Base-by-base conservation (phyloP, 1,140 invertebrate genomes). In the Bathynomus jamesi region DNA sequence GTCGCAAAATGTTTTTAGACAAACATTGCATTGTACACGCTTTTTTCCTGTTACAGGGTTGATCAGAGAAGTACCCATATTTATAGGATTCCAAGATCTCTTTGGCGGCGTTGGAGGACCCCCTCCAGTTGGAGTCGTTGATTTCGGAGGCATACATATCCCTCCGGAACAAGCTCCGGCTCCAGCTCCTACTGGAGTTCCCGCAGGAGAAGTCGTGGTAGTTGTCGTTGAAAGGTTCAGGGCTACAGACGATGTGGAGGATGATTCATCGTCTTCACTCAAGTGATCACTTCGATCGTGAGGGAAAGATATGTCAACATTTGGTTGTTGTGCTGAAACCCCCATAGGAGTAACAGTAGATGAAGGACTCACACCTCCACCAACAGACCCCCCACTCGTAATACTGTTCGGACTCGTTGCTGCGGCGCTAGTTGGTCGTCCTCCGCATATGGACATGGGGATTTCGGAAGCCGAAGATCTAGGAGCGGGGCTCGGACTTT, bases 1-100 rank as follows among this genome's bases (percentile, higher is more conserved):
- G 85, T 99, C 98, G 86, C 98, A 99, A 84, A 99, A 99, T 29
- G 96, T 99, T 83, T 99, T 99, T 66, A 98, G 85, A 81, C 98
- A 99, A 31, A 96, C 95, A 79, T 96, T 95, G 83, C 98, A 99
- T 80, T 99, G 93, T 4, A 99, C 97, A 72, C 98, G 87, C 81
- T 98, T 98, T 83, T 96, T 96, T 0, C 93, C 93, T 0, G 92
- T 93, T 0, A 92, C 87, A 0, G 93, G 93, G 81, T 95, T 96
- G 65, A 95, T 94, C 70, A 94, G 91, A 76, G 94, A 90, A 0
- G 91, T 93, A 3, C 92, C 92, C 70, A 95, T 83, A 78, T 94
- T 93, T 0, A 92, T 86, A 0, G 95, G 94, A 64, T 91, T 91
- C 94, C 94, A 97, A 78, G 74, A 74, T 17, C 93, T 86, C 83